Evolutionary conservation across 92 coral and sea anemone genomes (phyloP), one percentile per base, ranked within the genome.

Genomic region (Epizoanthus ramosus): DNA sequence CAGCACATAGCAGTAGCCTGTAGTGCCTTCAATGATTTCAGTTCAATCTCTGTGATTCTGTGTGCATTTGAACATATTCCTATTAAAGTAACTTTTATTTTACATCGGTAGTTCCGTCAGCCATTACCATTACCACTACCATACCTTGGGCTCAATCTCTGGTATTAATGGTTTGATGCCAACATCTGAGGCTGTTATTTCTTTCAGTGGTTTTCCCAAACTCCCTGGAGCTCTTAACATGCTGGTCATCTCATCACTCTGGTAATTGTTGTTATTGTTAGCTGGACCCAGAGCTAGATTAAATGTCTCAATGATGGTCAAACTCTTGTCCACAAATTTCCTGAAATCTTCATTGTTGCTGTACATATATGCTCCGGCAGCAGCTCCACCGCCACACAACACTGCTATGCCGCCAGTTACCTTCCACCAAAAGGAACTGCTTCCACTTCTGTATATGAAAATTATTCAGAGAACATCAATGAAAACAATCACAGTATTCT

Each of bases 291-390:
- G 83, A 43, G 92, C 92, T 68, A 89, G 79, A 57, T 89, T 89
- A 74, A 89, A 89, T 5, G 92, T 89, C 56, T 89, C 97, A 73
- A 93, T 84, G 28, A 85, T 80, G 23, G 97, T 94, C 16, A 91
- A 76, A 74, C 91, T 91, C 47, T 84, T 86, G 52, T 87, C 72
- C 53, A 91, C 90, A 68, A 84, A 85, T 35, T 57, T 80, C 70
- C 94, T 83, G 73, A 91, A 86, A 69, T 93, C 93, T 63, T 80
- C 75, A 53, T 84, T 91, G 83, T 80, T 88, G 61, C 61, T 76
- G 75, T 91, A 93, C 67, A 85, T 85, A 12, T 76, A 57, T 1
- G 86, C 88, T 5, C 86, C 89, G 0, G 86, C 97, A 9, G 86
- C 83, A 1, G 88, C 80, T 22, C 93, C 91, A 37, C 97, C 97